Conservation (phyloP, 2,797 vertebrate species). For the Adrianichthys oophorus region DNA sequence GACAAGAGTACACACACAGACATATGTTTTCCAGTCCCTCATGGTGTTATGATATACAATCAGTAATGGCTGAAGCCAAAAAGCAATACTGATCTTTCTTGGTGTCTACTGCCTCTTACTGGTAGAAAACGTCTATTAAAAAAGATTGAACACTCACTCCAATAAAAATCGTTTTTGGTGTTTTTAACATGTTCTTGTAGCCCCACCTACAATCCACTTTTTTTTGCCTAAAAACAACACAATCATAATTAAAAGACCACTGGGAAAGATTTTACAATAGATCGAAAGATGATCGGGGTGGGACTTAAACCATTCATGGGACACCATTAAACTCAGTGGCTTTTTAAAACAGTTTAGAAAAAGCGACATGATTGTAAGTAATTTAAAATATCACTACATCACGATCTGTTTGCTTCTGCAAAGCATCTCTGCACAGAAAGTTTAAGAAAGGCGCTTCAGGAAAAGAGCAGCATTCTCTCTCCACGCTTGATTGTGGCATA, state of each 20-base stretch:
- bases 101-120: slow-evolving; percentile 65
- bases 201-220: too few relatives aligned
- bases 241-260: too few relatives aligned
- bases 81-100: slow-evolving; percentile 18
- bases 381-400: background rate
- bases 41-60: too few relatives aligned
- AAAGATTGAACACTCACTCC: background rate
- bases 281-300: too few relatives aligned
- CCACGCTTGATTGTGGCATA: slow-evolving; percentile 11
- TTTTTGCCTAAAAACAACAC: too few relatives aligned
- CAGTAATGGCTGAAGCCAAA: slow-evolving; percentile 3
- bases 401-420: background rate
- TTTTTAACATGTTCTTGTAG: too few relatives aligned
- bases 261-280: too few relatives aligned
- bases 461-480: background rate
- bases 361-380: background rate
- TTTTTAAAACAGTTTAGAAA: slow-evolving; percentile 3
- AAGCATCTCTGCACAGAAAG: background rate
- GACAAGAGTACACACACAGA: too few relatives aligned
- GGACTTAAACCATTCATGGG: background rate
- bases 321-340: background rate
- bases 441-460: background rate
- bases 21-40: too few relatives aligned
- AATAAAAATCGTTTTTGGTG: background rate
- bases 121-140: slow-evolving; percentile 3